Evolutionary conservation across 2,113 vertebrate genomes (phyloP).

Genomic region (Chunga burmeisteri): DNA sequence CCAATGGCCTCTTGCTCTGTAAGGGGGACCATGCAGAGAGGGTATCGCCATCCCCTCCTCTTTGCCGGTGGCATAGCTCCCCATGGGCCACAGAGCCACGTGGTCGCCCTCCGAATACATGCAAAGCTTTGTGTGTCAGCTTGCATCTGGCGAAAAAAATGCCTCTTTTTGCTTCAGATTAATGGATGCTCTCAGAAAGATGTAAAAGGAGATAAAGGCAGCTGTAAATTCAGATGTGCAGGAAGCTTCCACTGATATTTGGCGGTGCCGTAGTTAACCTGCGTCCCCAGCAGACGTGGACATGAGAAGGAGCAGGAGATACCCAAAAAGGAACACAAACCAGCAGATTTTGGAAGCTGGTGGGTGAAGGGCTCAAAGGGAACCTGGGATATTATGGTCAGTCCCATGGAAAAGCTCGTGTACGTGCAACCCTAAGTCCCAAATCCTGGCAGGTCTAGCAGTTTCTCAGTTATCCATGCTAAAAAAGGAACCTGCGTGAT

Average conservation of each 20-base stretch:
- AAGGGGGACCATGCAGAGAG: not conserved
- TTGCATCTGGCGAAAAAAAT: not conserved
- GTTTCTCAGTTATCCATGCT: not conserved
- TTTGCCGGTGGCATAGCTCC: not conserved
- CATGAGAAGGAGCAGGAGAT: not conserved
- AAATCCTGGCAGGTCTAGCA: not conserved
- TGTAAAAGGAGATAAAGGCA: not conserved
- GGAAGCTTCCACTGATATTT: not conserved
- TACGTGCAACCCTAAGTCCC: not conserved
- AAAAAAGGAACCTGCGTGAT: not conserved
- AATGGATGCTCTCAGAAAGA: not conserved
- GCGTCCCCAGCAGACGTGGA: not conserved
- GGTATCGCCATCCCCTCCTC: accelerated
- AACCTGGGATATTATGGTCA: not conserved
- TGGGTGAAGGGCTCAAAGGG: not conserved
- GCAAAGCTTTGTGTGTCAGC: not conserved
- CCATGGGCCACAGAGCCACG: not conserved
- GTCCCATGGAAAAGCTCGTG: too few relatives aligned
- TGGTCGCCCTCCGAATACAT: not conserved
- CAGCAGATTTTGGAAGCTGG: not conserved
- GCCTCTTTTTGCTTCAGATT: not conserved
- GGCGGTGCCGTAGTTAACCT: not conserved
- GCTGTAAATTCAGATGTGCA: not conserved
- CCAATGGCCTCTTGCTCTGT: not conserved
- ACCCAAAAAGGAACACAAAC: not conserved